Conservation (phyloP, 1,140 invertebrate genomes). For the Mesaphorura yosii region DNA sequence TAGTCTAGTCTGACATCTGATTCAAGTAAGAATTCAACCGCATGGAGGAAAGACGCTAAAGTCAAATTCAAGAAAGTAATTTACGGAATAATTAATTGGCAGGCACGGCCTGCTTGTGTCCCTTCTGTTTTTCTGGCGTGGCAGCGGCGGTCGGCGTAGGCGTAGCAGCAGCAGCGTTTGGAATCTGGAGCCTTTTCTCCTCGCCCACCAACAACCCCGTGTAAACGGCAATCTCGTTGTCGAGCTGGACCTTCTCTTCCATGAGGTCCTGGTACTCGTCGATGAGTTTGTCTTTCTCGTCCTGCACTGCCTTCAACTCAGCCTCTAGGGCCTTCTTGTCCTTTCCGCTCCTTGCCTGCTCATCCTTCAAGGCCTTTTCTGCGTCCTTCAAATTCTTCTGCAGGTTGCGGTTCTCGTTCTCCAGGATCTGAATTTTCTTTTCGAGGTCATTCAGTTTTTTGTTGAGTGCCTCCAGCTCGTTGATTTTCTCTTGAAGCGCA, state of each 20-base stretch:
- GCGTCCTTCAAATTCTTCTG: conserved; percentile 1
- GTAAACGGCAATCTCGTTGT: conserved; percentile 18
- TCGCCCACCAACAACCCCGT: conserved; percentile 11
- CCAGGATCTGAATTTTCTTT: not conserved
- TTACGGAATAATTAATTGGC: too few species aligned
- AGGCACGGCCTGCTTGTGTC: too few species aligned
- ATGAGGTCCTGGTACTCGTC: conserved; percentile 10
- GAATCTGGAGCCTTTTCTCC: too few species aligned
- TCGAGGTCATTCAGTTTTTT: conserved; percentile 6
- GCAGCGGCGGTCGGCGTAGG: too few species aligned
- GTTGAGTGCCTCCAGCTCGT: conserved; percentile 6
- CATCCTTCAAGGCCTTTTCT: conserved; percentile 6
- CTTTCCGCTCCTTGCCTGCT: not conserved
- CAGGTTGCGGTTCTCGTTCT: conserved; percentile 1
- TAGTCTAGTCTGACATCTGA: too few species aligned
- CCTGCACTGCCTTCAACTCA: not conserved
- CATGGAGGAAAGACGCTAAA: too few species aligned
- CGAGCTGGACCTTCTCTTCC: conserved; percentile 11
- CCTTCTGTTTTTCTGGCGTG: too few species aligned
- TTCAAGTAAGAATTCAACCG: too few species aligned
- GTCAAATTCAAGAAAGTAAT: too few species aligned
- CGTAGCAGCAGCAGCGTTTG: too few species aligned
- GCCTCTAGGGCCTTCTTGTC: conserved; percentile 8
- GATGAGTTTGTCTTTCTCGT: conserved; percentile 12
- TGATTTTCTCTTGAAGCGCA: not conserved